A percentile compares a stretch with the other conserved stretches of the same genome.
Evolutionary conservation across 2,888 invertebrate species (phyloP).

Genomic region (Colletes collaris): DNA sequence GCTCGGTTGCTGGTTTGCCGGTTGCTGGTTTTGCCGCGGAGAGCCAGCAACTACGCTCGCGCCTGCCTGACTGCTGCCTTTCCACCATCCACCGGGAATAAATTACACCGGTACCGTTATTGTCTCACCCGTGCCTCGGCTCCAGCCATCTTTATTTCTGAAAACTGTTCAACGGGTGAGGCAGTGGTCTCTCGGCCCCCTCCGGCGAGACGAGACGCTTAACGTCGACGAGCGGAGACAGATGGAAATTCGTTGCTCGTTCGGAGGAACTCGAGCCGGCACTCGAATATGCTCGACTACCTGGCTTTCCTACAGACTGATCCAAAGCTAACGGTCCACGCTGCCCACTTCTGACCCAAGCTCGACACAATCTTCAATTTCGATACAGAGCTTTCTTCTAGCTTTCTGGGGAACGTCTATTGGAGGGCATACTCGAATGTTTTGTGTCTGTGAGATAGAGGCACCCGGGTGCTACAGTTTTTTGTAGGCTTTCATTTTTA

Average conservation of each 20-base stretch:
- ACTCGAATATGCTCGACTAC: too few relatives aligned
- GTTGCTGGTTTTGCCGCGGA: conserved; percentile 1
- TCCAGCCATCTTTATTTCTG: conserved; percentile 53
- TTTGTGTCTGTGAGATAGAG: too few relatives aligned
- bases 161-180: conserved; percentile 25
- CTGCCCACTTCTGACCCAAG: too few relatives aligned
- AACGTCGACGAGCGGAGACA: conserved; percentile 11
- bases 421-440: too few relatives aligned
- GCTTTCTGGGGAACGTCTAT: too few relatives aligned
- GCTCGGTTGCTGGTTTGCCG: conserved; percentile 1
- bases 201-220: not conserved
- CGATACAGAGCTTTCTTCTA: too few relatives aligned
- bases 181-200: not conserved
- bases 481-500: too few relatives aligned
- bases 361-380: too few relatives aligned
- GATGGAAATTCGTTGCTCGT: conserved; percentile 38
- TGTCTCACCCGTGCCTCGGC: conserved; percentile 54
- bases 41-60: conserved; percentile 28
- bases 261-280: not conserved
- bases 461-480: too few relatives aligned
- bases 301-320: too few relatives aligned
- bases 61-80: conserved; percentile 46
- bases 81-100: conserved; percentile 61
- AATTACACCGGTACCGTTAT: conserved; percentile 70
- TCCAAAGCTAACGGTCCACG: too few relatives aligned